These are phyloP conservation scores for Hirtodrosophila trivittata DNA, from an alignment of 2,888 invertebrate genomes.

Conservation along the genomic window DNA sequence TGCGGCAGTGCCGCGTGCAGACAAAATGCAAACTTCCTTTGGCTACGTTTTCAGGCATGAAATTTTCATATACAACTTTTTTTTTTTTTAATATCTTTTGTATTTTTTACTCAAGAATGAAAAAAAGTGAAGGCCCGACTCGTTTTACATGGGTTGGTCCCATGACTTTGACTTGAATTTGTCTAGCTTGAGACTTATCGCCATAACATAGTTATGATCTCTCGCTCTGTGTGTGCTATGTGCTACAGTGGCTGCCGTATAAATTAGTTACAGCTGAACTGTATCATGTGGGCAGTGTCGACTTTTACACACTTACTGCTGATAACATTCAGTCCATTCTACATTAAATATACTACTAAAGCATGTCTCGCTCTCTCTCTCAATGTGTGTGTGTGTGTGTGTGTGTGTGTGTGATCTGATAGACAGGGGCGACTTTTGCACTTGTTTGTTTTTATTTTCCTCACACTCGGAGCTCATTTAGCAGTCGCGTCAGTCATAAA, in stretches of 20 bases:
- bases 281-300: slow-evolving; percentile 28
- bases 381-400: neutral
- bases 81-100: slow-evolving; percentile 4
- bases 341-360: neutral
- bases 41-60: slow-evolving; percentile 48
- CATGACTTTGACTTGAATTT: slow-evolving; percentile 65
- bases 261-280: slow-evolving; percentile 65
- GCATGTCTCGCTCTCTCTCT: neutral
- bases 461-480: slow-evolving; percentile 25
- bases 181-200: slow-evolving; percentile 66
- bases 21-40: slow-evolving; percentile 75
- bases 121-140: slow-evolving; percentile 25
- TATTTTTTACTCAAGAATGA: slow-evolving; percentile 6
- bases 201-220: slow-evolving; percentile 69
- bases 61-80: slow-evolving; percentile 42
- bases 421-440: slow-evolving; percentile 40
- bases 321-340: slow-evolving; percentile 51
- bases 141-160: slow-evolving; percentile 51
- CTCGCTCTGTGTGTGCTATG: slow-evolving; percentile 4
- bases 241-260: slow-evolving; percentile 61
- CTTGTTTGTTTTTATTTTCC: slow-evolving; percentile 16
- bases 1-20: slow-evolving; percentile 51
- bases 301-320: slow-evolving; percentile 42
- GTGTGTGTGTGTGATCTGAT: slow-evolving; percentile 16
- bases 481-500: slow-evolving; percentile 66